Evolutionary conservation across 1,140 invertebrate genomes (phyloP), one percentile per base, ranked within the genome.

Genomic region (Bombus haemorrhoidalis): DNA sequence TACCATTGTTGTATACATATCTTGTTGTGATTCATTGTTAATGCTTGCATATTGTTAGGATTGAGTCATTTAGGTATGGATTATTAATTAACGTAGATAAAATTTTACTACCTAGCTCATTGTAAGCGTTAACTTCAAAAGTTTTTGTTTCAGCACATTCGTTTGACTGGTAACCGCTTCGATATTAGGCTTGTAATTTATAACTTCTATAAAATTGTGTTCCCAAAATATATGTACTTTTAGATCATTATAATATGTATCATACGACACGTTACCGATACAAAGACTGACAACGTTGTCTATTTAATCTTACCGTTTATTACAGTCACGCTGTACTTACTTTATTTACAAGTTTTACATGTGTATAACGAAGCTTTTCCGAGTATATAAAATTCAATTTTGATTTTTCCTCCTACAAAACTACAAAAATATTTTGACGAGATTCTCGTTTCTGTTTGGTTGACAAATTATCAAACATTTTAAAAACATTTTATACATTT

Each of bases 41-140:
- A 95, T 95, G 95, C 95, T 95, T 95, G 95, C 94, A 94, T 95
- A 94, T 95, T 95, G 92, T 94, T 95, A 95, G 95, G 95, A 95
- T 95, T 95, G 94, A 95, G 94, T 95, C 94, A 95, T 94, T 95
- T 95, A 95, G 95, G 95, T 95, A 95, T 95, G 95, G 94, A 95
- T 94, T 93, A 95, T 94, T 92, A 94, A 93, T 95, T 95, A 94
- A 95, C 88, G 93, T 95, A 95, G 95, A 94, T 93, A 92, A 92
- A 92, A 82, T 95, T 93, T 95, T 94, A 94, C 87, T 94, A 93
- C 87, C 87, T 94, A 93, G 93, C 92, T 93, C 91, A 91, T 93
- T 92, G 89, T 94, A 86, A 90, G 86, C 88, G 92, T 91, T 90
- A 94, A 95, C 88, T 93, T 89, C 85, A 92, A 93, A 59, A 93